Conservation (phyloP, 2,888 invertebrate species). For the Apodemia duryi region DNA sequence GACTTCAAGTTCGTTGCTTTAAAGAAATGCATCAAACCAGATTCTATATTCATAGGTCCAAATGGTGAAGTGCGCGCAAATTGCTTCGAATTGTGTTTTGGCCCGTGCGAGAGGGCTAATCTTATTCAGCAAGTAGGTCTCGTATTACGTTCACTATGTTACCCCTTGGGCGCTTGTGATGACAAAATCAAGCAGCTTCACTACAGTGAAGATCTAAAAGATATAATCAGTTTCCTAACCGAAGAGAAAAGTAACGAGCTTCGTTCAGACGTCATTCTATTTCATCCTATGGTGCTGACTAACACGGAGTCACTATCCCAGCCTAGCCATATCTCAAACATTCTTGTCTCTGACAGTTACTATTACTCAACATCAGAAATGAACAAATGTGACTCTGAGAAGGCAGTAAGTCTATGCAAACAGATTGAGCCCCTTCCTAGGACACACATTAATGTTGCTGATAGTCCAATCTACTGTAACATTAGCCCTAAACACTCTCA, state of each 20-base stretch:
- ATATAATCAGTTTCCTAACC: slow-evolving; percentile 55
- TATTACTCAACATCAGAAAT: slow-evolving; percentile 40
- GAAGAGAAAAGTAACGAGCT: slow-evolving; percentile 51
- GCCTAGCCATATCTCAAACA: slow-evolving; percentile 45
- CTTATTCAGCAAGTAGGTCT: slow-evolving; percentile 56
- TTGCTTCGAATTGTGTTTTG: slow-evolving; percentile 52
- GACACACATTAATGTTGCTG: slow-evolving; percentile 40
- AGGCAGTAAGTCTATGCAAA: slow-evolving; percentile 55
- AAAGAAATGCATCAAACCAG: slow-evolving; percentile 50
- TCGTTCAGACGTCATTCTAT: slow-evolving; percentile 61
- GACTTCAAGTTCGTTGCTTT: slow-evolving; percentile 47
- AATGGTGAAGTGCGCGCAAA: slow-evolving; percentile 58
- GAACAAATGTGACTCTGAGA: slow-evolving; percentile 70
- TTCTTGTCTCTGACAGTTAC: slow-evolving; percentile 45
- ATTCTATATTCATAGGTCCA: slow-evolving; percentile 55
- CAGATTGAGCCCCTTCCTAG: slow-evolving; percentile 55
- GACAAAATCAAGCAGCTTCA: slow-evolving; percentile 44
- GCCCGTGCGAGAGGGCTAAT: slow-evolving; percentile 29
- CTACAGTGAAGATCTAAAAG: slow-evolving; percentile 62
- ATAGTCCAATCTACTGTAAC: slow-evolving; percentile 64
- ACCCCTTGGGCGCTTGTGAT: slow-evolving; percentile 35
- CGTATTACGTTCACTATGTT: slow-evolving; percentile 48
- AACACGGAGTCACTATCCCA: slow-evolving; percentile 50
- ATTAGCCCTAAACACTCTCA: slow-evolving; percentile 45
- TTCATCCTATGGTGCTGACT: slow-evolving; percentile 69